Percentiles rank a stretch among this genome's conserved stretches.
Conservation (phyloP, 2,888 invertebrate genomes). For the Synanthedon myopaeformis region DNA sequence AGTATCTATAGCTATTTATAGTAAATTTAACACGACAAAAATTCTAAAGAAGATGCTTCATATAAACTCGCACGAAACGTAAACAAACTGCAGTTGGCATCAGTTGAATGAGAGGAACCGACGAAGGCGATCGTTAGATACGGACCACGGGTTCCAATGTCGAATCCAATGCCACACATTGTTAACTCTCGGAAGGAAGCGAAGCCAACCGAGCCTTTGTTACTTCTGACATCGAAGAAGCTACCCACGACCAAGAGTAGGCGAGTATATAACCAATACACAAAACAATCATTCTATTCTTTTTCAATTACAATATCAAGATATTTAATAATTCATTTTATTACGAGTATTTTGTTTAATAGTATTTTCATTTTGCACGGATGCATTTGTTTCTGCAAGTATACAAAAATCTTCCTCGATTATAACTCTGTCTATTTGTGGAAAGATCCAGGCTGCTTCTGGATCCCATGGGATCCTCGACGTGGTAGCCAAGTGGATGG, state of each 20-base stretch:
- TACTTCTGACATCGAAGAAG: slow-evolving; percentile 30
- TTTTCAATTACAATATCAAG: neutral
- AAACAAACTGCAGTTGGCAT: slow-evolving; percentile 30
- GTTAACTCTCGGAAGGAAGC: slow-evolving; percentile 61
- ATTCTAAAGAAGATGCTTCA: no score
- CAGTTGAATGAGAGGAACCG: slow-evolving; percentile 62
- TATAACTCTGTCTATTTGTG: no score
- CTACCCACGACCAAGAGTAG: slow-evolving; percentile 15
- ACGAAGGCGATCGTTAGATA: slow-evolving; percentile 53
- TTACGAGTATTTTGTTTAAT: neutral
- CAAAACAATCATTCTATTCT: neutral
- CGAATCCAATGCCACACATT: slow-evolving; percentile 64
- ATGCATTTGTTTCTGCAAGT: no score
- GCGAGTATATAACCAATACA: neutral
- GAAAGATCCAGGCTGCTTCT: no score
- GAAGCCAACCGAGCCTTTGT: slow-evolving; percentile 37
- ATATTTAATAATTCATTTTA: neutral
- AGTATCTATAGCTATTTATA: no score
- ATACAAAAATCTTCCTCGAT: no score
- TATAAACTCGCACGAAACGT: slow-evolving; percentile 6
- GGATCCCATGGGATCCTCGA: no score
- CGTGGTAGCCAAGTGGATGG: no score
- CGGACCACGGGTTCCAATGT: slow-evolving; percentile 52
- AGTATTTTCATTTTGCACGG: neutral
- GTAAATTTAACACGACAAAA: no score